Evolutionary conservation across 2,797 vertebrate species (phyloP).

Genomic region (Leptoclinus maculatus): DNA sequence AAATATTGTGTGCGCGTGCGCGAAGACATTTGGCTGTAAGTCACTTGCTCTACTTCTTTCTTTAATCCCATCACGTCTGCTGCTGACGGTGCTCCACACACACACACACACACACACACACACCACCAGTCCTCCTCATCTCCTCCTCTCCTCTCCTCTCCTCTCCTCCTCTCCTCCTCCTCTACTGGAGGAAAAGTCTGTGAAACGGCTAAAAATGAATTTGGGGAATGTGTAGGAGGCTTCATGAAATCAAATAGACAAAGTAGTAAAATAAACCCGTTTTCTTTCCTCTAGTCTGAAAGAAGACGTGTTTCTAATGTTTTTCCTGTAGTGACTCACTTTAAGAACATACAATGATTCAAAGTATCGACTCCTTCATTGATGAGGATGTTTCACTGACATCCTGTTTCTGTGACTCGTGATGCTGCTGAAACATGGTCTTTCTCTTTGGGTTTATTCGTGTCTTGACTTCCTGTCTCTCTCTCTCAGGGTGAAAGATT

Average conservation of each 20-base stretch:
- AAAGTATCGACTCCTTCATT: neutral
- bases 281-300: too few relatives aligned
- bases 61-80: neutral
- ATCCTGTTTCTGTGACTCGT: neutral
- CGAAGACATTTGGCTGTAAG: neutral
- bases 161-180: too few relatives aligned
- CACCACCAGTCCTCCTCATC: neutral
- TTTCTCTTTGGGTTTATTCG: neutral
- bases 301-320: too few relatives aligned
- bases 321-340: too few relatives aligned
- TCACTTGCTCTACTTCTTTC: neutral
- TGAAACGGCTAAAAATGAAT: too few relatives aligned
- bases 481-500: slow-evolving; percentile 81
- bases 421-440: neutral
- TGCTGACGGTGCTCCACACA: neutral
- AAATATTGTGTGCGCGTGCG: too few relatives aligned
- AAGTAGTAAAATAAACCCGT: too few relatives aligned
- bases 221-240: too few relatives aligned
- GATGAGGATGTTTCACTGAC: neutral
- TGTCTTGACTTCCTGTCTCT: neutral
- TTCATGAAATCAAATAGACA: too few relatives aligned
- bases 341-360: neutral
- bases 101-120: too few relatives aligned
- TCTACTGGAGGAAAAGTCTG: neutral
- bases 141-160: too few relatives aligned